These are phyloP conservation scores for Solea senegalensis DNA, from an alignment of 2,113 vertebrate genomes.

Conservation along the genomic window DNA sequence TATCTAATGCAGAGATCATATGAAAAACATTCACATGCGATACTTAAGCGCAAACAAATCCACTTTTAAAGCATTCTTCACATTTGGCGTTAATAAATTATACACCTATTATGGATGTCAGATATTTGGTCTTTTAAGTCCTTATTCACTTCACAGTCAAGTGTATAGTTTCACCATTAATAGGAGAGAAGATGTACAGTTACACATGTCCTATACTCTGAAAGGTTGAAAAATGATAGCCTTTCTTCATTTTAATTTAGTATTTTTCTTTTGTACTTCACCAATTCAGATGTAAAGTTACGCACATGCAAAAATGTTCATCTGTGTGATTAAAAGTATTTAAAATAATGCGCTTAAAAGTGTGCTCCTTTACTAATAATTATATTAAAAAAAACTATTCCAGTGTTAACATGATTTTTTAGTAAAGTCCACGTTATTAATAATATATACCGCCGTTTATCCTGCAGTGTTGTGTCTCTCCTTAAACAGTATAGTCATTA, in stretches of 20 bases:
- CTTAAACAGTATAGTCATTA: neutral
- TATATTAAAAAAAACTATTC: neutral
- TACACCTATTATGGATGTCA: slow-evolving; percentile 41
- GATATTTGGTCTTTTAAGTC: slow-evolving; percentile 44
- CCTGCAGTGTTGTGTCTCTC: slow-evolving; percentile 2
- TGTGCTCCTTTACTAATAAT: neutral
- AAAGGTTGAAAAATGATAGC: slow-evolving; percentile 63
- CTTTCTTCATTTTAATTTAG: slow-evolving; percentile 47
- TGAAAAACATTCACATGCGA: slow-evolving; percentile 2
- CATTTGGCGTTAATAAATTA: slow-evolving; percentile 49
- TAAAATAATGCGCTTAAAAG: slow-evolving; percentile 1
- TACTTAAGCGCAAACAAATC: slow-evolving; percentile 20
- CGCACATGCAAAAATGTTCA: too few relatives aligned
- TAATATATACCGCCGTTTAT: neutral
- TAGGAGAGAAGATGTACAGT: slow-evolving; percentile 51
- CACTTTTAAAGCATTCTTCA: slow-evolving; percentile 10
- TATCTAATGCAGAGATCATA: neutral
- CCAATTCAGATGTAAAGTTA: slow-evolving; percentile 15
- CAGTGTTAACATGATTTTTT: neutral
- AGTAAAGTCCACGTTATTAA: neutral
- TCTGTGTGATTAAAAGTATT: slow-evolving; percentile 9
- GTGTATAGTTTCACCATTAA: slow-evolving; percentile 18
- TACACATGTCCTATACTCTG: slow-evolving; percentile 44
- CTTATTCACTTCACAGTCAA: slow-evolving; percentile 14
- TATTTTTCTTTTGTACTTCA: slow-evolving; percentile 16